Evolutionary conservation across 2,888 invertebrate genomes (phyloP).

Genomic region (Clunio marinus): DNA sequence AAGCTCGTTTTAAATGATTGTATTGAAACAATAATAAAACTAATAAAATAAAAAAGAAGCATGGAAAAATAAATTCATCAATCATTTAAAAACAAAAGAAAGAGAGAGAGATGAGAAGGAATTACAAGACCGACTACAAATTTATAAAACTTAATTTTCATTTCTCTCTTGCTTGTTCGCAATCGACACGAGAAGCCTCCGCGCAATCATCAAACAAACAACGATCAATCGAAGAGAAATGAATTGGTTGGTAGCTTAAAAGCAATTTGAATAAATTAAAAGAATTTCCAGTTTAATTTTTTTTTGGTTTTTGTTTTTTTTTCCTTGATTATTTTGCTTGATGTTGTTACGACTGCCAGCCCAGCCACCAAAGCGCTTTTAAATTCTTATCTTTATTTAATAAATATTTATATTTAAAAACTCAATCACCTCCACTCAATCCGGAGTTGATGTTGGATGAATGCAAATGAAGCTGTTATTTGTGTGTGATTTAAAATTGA

Average conservation of each 20-base stretch:
- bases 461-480: conserved; percentile 34
- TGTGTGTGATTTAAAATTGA: conserved; percentile 37
- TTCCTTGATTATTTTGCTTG: background rate
- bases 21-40: background rate
- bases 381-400: conserved; percentile 31
- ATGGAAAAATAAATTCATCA: conserved; percentile 23
- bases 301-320: background rate
- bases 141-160: background rate
- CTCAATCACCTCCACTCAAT: conserved; percentile 28
- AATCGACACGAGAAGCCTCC: background rate
- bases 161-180: no score
- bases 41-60: background rate
- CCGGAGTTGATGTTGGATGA: background rate
- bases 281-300: background rate
- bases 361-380: conserved; percentile 8
- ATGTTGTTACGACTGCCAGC: background rate
- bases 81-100: conserved; percentile 27
- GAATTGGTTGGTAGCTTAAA: conserved; percentile 25
- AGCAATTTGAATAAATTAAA: conserved; percentile 35
- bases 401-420: conserved; percentile 37
- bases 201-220: conserved; percentile 24
- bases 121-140: conserved; percentile 8
- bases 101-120: background rate
- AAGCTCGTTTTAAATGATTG: background rate
- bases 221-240: background rate